A percentile compares a stretch with the other conserved stretches of the same genome.
Conservation (phyloP, 2,113 vertebrate species). For the Hypocryptadius cinnamomeus region DNA sequence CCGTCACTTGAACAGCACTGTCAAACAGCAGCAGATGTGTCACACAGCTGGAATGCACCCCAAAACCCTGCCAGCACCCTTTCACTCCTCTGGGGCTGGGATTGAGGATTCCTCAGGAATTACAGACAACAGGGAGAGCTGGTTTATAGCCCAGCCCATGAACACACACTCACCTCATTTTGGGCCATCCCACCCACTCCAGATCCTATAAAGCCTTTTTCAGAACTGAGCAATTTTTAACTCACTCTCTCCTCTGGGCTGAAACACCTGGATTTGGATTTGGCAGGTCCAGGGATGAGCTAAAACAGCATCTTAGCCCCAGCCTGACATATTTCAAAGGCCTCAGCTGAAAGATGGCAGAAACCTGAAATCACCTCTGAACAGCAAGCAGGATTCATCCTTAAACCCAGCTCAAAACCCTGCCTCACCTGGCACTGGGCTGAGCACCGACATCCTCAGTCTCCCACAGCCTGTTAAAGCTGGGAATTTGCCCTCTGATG, state of each 20-base stretch:
- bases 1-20: neutral
- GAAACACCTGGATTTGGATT: neutral
- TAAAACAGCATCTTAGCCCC: neutral
- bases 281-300: neutral
- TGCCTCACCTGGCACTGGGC: neutral
- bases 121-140: neutral
- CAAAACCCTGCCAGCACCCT: neutral
- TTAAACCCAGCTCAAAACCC: neutral
- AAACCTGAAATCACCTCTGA: neutral
- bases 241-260: accelerated
- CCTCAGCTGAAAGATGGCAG: neutral
- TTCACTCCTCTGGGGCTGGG: no score
- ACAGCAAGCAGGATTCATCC: neutral
- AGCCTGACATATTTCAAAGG: neutral
- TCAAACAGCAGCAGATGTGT: neutral
- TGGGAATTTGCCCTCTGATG: neutral
- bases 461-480: neutral
- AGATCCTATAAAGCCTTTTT: neutral
- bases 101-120: neutral
- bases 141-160: neutral
- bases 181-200: neutral
- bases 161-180: neutral
- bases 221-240: neutral
- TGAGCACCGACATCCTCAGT: neutral
- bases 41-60: neutral